These are phyloP conservation scores for Helicoverpa armigera DNA, from an alignment of 1,140 invertebrate species.

Conservation along the genomic window DNA sequence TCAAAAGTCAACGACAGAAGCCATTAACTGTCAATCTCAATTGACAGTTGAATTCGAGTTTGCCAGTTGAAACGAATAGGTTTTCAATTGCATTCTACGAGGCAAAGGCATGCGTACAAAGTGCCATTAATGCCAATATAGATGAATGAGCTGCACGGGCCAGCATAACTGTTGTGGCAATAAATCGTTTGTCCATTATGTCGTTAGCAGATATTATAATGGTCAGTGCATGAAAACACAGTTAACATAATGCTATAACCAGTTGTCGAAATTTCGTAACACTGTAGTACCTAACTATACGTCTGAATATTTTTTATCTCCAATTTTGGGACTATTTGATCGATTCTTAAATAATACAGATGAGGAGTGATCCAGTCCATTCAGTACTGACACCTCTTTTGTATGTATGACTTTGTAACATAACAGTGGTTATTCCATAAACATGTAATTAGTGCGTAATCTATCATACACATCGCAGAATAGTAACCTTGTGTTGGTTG, in stretches of 20 bases:
- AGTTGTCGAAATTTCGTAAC: slow-evolving; percentile 16
- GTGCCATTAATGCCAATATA: slow-evolving; percentile 31
- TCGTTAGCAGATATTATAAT: slow-evolving; percentile 25
- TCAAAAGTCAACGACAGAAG: neutral
- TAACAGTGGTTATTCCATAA: too few relatives aligned
- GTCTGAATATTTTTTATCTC: too few relatives aligned
- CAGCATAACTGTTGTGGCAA: neutral
- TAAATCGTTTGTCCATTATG: slow-evolving; percentile 36
- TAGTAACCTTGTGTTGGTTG: too few relatives aligned
- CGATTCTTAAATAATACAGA: too few relatives aligned
- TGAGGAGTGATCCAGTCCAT: neutral
- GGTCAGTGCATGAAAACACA: neutral
- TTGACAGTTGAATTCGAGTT: slow-evolving; percentile 13
- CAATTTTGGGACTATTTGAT: too few relatives aligned
- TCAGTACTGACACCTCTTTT: too few relatives aligned
- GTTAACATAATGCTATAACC: slow-evolving; percentile 16
- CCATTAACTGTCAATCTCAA: slow-evolving; percentile 5
- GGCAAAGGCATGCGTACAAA: slow-evolving; percentile 24
- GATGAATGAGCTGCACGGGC: slow-evolving; percentile 18
- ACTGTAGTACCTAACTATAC: too few relatives aligned
- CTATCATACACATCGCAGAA: too few relatives aligned
- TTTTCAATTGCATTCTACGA: slow-evolving; percentile 19
- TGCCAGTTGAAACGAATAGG: slow-evolving; percentile 31
- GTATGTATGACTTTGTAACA: too few relatives aligned
- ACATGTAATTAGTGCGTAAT: too few relatives aligned